phyloP scores from a whole-genome alignment of 2,888 invertebrate genomes.

The Calliopum simillimum region DNA sequence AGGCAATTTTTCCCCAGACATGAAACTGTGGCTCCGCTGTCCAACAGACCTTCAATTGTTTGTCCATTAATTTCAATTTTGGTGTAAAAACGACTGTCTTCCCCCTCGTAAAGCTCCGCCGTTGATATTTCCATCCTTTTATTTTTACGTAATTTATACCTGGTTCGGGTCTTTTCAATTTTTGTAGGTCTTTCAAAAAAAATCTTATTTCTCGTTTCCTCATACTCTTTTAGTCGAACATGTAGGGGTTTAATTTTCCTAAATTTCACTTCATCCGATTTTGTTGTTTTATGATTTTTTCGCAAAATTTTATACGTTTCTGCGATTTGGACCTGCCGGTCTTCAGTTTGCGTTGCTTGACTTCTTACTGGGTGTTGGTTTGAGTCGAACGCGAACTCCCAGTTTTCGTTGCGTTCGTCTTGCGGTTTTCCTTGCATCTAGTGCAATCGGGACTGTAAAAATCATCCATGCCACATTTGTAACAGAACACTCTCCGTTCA shows the following conservation, averaged over 20 bases:
- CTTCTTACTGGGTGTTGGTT: too few species aligned
- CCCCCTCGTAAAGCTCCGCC: background rate
- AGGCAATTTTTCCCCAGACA: slow-evolving; percentile 19
- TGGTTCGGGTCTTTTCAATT: background rate
- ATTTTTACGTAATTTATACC: background rate
- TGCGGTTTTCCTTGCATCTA: background rate
- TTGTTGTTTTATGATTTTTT: background rate
- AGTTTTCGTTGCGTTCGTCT: background rate
- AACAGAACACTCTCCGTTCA: too few species aligned
- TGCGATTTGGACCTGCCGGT: background rate
- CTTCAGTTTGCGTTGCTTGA: background rate
- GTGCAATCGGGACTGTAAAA: background rate
- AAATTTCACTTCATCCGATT: background rate
- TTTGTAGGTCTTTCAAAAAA: background rate
- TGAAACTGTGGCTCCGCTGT: slow-evolving; percentile 18
- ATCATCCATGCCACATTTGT: too few species aligned
- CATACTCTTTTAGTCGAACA: background rate
- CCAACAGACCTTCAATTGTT: slow-evolving; percentile 9
- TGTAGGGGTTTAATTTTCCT: background rate
- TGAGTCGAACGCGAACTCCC: too few species aligned
- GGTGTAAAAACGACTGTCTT: background rate
- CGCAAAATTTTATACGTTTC: background rate
- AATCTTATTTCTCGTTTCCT: background rate
- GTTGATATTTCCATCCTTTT: background rate
- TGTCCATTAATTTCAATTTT: background rate